Evolutionary conservation across 2,113 vertebrate species (phyloP).

Genomic region (Ptyas mucosa): DNA sequence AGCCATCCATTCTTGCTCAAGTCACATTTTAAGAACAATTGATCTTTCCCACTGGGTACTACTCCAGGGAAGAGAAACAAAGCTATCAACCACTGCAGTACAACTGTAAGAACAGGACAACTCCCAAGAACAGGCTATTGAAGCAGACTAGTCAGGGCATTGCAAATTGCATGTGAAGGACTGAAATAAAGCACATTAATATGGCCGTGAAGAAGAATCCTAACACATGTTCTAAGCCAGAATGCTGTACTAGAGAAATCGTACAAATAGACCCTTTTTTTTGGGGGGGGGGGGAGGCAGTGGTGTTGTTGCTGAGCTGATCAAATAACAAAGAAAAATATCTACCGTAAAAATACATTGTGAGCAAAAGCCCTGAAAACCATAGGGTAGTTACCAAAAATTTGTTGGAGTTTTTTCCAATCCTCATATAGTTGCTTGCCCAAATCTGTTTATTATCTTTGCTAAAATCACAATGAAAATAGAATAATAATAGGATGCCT

Average conservation of each 20-base stretch:
- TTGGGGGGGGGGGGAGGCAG: background rate
- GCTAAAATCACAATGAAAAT: constrained; percentile 31
- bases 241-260: background rate
- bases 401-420: constrained; percentile 27
- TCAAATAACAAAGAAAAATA: background rate
- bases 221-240: background rate
- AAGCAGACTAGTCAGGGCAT: background rate
- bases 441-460: constrained; percentile 35
- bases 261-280: background rate
- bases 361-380: background rate
- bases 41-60: background rate
- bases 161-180: background rate
- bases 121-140: background rate
- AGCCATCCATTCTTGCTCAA: background rate
- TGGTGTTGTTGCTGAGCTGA: background rate
- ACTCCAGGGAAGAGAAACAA: background rate
- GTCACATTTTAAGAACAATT: background rate
- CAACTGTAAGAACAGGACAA: background rate
- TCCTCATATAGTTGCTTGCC: constrained; percentile 39
- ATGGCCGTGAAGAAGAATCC: background rate
- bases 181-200: background rate
- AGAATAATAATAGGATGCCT: constrained; percentile 32
- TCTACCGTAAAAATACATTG: background rate
- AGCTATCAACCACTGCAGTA: background rate
- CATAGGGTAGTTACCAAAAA: constrained; percentile 4